Evolutionary conservation across 2,888 invertebrate genomes (phyloP).

Genomic region (Dasysyrphus tricinctus): DNA sequence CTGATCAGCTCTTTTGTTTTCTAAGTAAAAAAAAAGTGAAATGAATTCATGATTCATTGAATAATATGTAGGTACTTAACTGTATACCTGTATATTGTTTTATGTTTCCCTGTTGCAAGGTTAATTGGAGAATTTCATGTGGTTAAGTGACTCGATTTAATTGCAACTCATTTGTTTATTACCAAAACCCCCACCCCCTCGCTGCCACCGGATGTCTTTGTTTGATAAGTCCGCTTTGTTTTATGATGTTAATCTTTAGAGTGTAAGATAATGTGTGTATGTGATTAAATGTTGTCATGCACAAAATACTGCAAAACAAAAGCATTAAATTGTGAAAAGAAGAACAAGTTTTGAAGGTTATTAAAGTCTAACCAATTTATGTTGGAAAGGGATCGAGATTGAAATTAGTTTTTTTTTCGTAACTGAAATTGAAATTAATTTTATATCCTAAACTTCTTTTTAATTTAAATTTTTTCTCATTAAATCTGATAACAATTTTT

Average conservation of each 20-base stretch:
- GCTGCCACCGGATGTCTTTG: not conserved
- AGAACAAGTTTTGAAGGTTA: constrained; percentile 40
- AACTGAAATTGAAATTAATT: constrained; percentile 6
- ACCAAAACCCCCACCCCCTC: not conserved
- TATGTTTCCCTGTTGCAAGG: constrained; percentile 54
- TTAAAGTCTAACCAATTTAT: constrained; percentile 17
- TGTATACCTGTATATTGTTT: not conserved
- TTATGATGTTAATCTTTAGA: constrained; percentile 22
- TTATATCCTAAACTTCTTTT: not conserved
- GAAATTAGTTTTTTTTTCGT: not conserved
- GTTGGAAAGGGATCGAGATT: not conserved
- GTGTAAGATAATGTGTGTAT: constrained; percentile 27
- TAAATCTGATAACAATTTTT: not conserved
- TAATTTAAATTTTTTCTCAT: not conserved
- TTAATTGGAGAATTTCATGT: constrained; percentile 67
- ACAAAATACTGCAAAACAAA: constrained; percentile 12
- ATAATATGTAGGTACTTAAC: not conserved
- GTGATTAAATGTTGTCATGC: constrained; percentile 24
- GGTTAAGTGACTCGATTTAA: constrained; percentile 68
- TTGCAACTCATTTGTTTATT: constrained; percentile 70
- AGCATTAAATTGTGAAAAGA: constrained; percentile 10
- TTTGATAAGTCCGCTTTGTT: constrained; percentile 47
- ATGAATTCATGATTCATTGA: constrained; percentile 21
- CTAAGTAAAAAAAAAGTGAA: not conserved
- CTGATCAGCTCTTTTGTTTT: constrained; percentile 68